These are phyloP conservation scores for Porites lutea DNA, from an alignment of 64 coral and sea anemone genomes.

Conservation along the genomic window DNA sequence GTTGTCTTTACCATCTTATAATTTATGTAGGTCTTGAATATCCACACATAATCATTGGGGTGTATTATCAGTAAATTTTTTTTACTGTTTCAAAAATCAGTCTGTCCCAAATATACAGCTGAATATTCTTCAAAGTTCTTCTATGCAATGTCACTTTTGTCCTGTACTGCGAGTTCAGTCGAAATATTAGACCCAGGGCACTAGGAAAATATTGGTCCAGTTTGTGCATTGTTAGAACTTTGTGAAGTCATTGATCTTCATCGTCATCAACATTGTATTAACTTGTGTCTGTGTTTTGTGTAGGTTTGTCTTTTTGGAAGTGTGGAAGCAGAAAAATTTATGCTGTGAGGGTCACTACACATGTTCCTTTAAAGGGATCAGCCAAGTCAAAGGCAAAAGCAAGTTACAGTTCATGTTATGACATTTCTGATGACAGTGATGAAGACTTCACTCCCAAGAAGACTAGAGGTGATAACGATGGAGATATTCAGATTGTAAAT, in stretches of 20 bases:
- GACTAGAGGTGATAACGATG: conserved; percentile 28
- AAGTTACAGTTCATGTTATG: background rate
- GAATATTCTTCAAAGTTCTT: no score
- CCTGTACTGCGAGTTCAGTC: no score
- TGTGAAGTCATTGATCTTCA: no score
- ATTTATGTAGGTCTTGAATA: background rate
- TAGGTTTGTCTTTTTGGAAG: conserved; percentile 72
- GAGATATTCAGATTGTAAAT: conserved; percentile 62
- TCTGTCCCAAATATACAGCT: no score
- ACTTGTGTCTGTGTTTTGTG: background rate
- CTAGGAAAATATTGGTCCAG: no score
- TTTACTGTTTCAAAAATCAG: no score
- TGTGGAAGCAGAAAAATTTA: conserved; percentile 66
- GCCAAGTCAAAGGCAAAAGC: conserved; percentile 40
- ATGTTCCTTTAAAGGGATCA: background rate
- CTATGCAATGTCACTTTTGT: no score
- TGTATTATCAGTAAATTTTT: background rate
- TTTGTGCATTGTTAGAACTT: no score
- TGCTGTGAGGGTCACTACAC: conserved; percentile 24
- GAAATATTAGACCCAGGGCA: no score
- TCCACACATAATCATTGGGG: no score
- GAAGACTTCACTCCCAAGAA: conserved; percentile 58
- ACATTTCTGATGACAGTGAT: conserved; percentile 65
- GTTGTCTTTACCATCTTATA: background rate
- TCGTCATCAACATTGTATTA: background rate